Evolutionary conservation across 2,797 vertebrate species (phyloP).

Genomic region (Scolopax bukidnonensis): DNA sequence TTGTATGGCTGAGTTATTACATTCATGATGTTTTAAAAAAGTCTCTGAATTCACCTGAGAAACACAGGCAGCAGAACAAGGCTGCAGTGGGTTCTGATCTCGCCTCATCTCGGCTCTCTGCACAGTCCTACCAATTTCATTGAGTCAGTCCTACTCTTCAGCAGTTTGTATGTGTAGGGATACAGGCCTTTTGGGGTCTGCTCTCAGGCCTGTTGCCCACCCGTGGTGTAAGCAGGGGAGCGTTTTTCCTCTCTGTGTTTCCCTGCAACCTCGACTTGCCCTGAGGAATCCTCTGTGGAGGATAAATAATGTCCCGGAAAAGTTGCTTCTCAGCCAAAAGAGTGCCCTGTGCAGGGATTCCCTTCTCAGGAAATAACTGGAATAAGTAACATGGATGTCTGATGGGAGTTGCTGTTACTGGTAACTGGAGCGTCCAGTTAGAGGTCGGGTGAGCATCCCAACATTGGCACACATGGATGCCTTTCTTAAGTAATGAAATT

Average conservation of each 20-base stretch:
- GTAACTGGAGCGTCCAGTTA: background rate
- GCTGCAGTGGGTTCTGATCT: background rate
- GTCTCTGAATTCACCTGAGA: background rate
- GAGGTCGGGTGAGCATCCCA: background rate
- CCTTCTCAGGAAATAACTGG: background rate
- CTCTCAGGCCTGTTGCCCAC: fast-evolving
- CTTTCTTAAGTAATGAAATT: background rate
- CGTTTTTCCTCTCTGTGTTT: background rate
- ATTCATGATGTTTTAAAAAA: background rate
- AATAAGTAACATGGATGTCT: background rate
- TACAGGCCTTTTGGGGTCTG: too few relatives aligned
- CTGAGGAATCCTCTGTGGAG: background rate
- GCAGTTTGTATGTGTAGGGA: fast-evolving
- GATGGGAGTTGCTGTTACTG: background rate
- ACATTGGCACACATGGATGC: background rate
- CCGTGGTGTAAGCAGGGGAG: background rate
- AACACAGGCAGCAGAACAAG: background rate
- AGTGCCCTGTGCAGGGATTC: background rate
- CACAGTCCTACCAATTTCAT: background rate
- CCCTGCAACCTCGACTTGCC: background rate
- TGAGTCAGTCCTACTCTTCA: background rate
- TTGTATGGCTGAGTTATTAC: background rate
- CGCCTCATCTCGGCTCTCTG: background rate
- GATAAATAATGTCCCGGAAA: too few relatives aligned
- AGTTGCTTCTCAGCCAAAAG: background rate